These are phyloP conservation scores for Talpa occidentalis DNA, from an alignment of 2,113 vertebrate species.

Conservation along the genomic window DNA sequence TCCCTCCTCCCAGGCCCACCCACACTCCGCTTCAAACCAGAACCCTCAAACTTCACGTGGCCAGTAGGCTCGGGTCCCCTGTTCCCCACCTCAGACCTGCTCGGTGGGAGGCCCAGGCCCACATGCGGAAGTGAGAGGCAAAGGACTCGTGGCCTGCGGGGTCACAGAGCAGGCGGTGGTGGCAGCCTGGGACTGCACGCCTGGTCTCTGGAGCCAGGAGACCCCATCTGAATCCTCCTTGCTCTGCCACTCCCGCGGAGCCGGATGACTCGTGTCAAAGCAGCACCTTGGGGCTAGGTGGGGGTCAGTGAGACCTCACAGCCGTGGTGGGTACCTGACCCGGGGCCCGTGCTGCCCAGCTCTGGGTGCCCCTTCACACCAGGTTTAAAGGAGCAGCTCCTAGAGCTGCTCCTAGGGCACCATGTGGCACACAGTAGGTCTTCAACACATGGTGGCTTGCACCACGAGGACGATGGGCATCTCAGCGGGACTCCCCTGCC, in stretches of 20 bases:
- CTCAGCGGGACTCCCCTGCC: no score
- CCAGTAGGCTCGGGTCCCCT: background rate
- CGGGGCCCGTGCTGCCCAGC: background rate
- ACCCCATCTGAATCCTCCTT: background rate
- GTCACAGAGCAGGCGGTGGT: no score
- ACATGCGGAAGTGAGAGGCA: background rate
- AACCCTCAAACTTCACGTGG: background rate
- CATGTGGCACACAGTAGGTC: background rate
- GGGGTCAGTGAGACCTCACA: background rate
- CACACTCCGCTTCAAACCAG: background rate
- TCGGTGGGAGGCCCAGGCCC: background rate
- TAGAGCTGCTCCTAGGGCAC: background rate
- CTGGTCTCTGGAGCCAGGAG: background rate
- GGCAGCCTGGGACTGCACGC: background rate
- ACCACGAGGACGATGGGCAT: background rate
- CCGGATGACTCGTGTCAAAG: background rate
- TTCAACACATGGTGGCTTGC: background rate
- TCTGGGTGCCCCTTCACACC: background rate
- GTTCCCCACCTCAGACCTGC: background rate
- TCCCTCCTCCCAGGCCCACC: background rate
- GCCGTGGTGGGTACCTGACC: background rate
- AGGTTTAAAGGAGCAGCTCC: background rate
- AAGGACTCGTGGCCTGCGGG: fast-evolving
- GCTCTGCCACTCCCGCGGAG: background rate
- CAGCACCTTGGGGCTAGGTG: background rate